Evolutionary conservation across 2,113 vertebrate genomes (phyloP).

Genomic region (Rhinolophus ferrumequinum): DNA sequence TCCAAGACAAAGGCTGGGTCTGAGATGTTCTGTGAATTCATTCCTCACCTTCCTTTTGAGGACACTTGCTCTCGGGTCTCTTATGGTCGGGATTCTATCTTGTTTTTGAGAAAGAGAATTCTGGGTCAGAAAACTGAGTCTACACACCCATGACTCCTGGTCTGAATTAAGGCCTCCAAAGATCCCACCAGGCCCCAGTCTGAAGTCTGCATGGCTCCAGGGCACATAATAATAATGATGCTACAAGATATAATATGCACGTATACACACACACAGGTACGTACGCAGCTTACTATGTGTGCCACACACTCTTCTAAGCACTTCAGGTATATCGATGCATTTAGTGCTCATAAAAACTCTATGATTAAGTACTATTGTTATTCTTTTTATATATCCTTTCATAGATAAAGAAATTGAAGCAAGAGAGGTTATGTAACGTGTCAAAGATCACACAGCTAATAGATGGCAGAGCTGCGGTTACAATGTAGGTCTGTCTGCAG

Average conservation of each 20-base stretch:
- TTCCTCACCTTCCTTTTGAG: neutral
- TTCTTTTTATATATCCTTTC: neutral
- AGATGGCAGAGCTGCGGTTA: neutral
- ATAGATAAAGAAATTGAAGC: neutral
- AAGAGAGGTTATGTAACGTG: neutral
- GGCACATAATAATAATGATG: neutral
- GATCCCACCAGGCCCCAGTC: neutral
- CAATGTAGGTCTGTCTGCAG: neutral
- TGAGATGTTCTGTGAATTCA: neutral
- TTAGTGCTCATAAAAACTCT: neutral
- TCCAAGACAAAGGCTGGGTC: neutral
- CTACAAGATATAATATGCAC: neutral
- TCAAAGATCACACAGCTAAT: neutral
- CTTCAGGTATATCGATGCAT: neutral
- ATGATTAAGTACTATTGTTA: neutral
- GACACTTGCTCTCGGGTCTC: neutral
- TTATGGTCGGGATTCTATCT: neutral
- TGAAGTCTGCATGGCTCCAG: neutral
- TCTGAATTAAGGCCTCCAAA: neutral
- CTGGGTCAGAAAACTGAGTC: conserved; percentile 10
- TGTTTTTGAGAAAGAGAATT: neutral
- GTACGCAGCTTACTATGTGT: rapidly evolving
- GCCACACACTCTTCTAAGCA: neutral
- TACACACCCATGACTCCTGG: neutral
- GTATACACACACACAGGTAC: rapidly evolving